Conservation (phyloP, 1,140 invertebrate species). For the Latrodectus geometricus region DNA sequence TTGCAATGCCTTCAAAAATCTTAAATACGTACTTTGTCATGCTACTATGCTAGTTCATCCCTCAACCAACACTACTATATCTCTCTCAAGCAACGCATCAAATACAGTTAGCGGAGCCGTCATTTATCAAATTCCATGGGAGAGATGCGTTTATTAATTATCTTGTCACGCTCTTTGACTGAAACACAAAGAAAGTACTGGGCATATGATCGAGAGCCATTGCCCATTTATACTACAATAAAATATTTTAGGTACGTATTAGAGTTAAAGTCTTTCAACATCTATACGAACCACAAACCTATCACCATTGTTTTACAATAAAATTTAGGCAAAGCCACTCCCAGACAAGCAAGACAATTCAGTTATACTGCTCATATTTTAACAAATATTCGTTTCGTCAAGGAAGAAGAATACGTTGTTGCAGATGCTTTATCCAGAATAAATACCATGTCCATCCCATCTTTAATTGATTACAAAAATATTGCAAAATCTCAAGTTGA, state of each 20-base stretch:
- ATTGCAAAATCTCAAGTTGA: constrained; percentile 37
- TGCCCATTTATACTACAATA: constrained; percentile 65
- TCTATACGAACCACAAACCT: constrained; percentile 65
- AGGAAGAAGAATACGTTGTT: not conserved
- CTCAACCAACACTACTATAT: no score
- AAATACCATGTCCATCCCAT: not conserved
- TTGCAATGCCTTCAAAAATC: no score
- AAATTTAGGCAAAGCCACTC: not conserved
- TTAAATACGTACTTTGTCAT: no score
- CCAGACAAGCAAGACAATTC: constrained; percentile 4
- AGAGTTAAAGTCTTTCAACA: constrained; percentile 65
- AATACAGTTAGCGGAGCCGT: constrained; percentile 52
- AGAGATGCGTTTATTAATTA: constrained; percentile 59
- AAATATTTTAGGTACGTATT: constrained; percentile 65
- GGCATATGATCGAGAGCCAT: constrained; percentile 64
- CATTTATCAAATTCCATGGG: constrained; percentile 48
- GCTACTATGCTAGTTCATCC: no score
- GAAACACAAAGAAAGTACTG: constrained; percentile 51
- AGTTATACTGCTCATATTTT: not conserved
- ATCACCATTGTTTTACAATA: not conserved
- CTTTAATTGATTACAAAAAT: constrained; percentile 13
- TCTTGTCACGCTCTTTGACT: constrained; percentile 53
- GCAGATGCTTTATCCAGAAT: not conserved
- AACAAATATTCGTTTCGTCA: not conserved
- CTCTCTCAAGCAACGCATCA: constrained; percentile 57